These are phyloP conservation scores for Geococcyx californianus DNA, from an alignment of 2,113 vertebrate species.

Conservation along the genomic window DNA sequence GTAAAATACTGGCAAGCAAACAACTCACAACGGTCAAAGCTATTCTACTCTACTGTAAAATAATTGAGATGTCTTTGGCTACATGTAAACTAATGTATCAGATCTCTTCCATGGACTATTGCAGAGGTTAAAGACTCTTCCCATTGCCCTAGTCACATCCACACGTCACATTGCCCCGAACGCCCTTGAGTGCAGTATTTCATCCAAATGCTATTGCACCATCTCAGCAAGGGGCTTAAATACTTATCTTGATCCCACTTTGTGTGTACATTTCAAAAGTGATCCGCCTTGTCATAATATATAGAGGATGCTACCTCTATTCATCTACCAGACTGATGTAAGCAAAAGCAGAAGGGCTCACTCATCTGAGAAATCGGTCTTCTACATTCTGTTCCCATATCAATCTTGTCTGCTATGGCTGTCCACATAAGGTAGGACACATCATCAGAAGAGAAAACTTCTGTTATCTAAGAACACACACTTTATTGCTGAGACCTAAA, in stretches of 20 bases:
- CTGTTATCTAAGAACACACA: neutral
- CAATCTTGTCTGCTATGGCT: neutral
- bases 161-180: neutral
- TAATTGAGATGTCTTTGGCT: neutral
- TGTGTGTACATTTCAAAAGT: neutral
- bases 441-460: neutral
- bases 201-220: neutral
- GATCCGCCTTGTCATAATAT: neutral
- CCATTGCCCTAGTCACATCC: neutral
- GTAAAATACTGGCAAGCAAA: neutral
- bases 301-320: neutral
- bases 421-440: neutral
- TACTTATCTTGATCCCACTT: neutral
- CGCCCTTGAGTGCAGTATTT: neutral
- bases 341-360: neutral
- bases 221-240: neutral
- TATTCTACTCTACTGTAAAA: neutral
- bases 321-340: neutral
- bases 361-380: neutral
- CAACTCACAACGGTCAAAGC: neutral
- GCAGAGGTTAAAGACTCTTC: neutral
- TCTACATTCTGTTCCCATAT: neutral
- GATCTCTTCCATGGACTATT: neutral
- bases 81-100: neutral
- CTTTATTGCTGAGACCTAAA: neutral